Base-by-base conservation (phyloP, 2,113 vertebrate species). In the Toxotes jaculatrix region DNA sequence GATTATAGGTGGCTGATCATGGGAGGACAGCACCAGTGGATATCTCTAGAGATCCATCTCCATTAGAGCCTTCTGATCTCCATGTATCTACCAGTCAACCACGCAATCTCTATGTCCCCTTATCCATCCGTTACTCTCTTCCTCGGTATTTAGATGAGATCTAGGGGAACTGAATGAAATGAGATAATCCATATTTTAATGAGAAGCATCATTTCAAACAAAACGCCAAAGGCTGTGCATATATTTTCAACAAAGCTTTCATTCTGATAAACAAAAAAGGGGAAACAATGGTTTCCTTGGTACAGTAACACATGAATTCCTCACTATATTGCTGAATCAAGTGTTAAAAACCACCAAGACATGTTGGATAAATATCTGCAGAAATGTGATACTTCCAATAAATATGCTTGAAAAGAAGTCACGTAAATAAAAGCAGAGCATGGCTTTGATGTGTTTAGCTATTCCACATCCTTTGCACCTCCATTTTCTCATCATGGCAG, bases 1-100 rank as follows among this genome's bases (percentile, higher is more conserved):
- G 93, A 94, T 93, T 93, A 94, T 64, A 72, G 85, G 80, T 67
- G 78, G 83, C 79, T 93, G 88, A 88, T 92, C 77, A 77, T 19
- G 6, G 72, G 53, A 79, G 10, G 68, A 91, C 87, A 91, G 94
- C 89, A 87, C 85, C 74, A 63, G 88, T 74, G 81, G 92, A 92
- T 93, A 89, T 95, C 95, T 95, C 94, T 82, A 88, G 95, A 88
- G 91, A 92, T 88, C 72, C 63, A 80, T 74, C 78, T 83, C 85
- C 68, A 68, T 80, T 91, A 38, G 1, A 59, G 94, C 92, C 90
- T 91, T 92, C 84, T 70, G 69, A 72, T 89, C 77, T 88, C 67
- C 75, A 72, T 85, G 77, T 87, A 75, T 80, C 82, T 66, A 38
- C 57, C 74, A 70, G 67, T 45, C 76, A 64, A 63, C 61, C 74